Base-by-base conservation (phyloP, 2,113 vertebrate genomes). In the Cebus imitator region DNA sequence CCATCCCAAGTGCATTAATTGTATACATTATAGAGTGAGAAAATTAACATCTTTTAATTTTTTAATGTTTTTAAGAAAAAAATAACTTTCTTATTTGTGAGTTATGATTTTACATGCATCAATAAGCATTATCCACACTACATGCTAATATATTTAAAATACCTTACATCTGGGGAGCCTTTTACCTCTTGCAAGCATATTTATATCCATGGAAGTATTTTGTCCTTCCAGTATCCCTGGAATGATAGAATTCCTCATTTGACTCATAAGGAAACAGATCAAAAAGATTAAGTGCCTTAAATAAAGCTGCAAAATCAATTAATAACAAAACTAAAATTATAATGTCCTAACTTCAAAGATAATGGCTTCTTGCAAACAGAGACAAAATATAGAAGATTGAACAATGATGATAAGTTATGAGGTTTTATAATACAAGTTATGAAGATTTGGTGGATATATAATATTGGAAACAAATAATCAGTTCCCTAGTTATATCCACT, bases 1-100 rank as follows among this genome's bases (percentile, higher is more conserved):
- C 18, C 30, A 73, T 73, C 86, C 57, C 52, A 37, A 45, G 35
- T 52, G 3, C 37, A 80, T 50, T 64, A 48, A 66, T 10, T 40
- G 48, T 64, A 90, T 80, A 93, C 27, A 73, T 66, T 1, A 3
- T 10, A 66, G 27, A 52, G 37, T 91, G 23, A 92, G 68, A 61
- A 95, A 82, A 89, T 73, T 86, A 93, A 84, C 27, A 70, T 68
- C 84, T 66, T 90, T 89, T 81, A 87, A 55, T 88, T 82, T 76
- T n/a, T 75, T 57, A 91, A n/a, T 70, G 17, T 75, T 37, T 90
- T 93, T 82, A 78, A 80, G 78, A 82, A 95, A 89, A 78, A 75
- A 72, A 27, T 58, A 43, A 30, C 58, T 64, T 95, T 30, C 48
- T 92, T 82, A 17, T 55, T 80, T 89, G 6, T 80, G 81, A 68